phyloP scores from a whole-genome alignment of 2,888 invertebrate genomes.

The Melieria picta region DNA sequence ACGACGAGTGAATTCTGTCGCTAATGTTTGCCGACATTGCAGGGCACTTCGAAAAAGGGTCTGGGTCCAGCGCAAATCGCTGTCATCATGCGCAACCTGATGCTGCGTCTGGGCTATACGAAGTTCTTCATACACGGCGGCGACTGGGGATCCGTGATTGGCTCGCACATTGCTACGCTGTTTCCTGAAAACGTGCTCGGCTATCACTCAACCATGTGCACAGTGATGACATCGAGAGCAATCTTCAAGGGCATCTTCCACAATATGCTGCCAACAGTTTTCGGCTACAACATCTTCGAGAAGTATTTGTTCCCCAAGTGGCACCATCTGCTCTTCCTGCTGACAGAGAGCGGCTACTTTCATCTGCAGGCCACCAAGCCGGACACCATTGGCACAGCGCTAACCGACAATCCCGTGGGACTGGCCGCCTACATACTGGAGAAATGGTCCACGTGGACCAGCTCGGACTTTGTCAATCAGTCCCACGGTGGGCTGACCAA shows the following conservation, averaged over 20 bases:
- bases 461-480: constrained; percentile 67
- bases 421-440: constrained; percentile 91
- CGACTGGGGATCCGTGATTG: constrained; percentile 82
- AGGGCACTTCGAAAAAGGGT: constrained; percentile 65
- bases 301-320: constrained; percentile 67
- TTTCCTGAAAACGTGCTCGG: constrained; percentile 73
- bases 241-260: constrained; percentile 67
- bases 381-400: constrained; percentile 77
- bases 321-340: constrained; percentile 47
- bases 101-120: constrained; percentile 73
- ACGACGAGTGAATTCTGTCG: background rate
- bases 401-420: constrained; percentile 75
- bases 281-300: constrained; percentile 68
- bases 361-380: constrained; percentile 90
- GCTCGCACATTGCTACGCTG: constrained; percentile 71
- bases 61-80: constrained; percentile 68
- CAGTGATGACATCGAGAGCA: constrained; percentile 49
- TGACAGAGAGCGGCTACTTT: constrained; percentile 71
- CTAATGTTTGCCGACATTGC: constrained; percentile 18
- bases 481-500: constrained; percentile 75
- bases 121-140: constrained; percentile 80
- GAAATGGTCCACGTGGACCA: constrained; percentile 82
- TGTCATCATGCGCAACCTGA: constrained; percentile 73
- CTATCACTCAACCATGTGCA: constrained; percentile 74
- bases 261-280: constrained; percentile 69